A percentile compares a stretch with the other conserved stretches of the same genome.
Conservation (phyloP, 1,140 invertebrate species). For the Leguminivora glycinivorella region DNA sequence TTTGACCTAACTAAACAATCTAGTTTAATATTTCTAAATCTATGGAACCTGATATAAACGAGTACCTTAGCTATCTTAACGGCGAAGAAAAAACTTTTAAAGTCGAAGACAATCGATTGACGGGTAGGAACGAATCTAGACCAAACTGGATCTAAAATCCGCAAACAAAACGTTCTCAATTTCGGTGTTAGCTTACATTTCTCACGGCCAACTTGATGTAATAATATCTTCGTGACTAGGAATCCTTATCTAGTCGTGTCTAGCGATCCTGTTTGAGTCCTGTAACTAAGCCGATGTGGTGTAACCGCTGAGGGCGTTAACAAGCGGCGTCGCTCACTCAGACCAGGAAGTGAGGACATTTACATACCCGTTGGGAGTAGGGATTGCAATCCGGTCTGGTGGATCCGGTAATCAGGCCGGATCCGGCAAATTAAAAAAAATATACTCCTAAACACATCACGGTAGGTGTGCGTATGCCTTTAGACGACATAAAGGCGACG, state of each 20-base stretch:
- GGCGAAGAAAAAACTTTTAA: not conserved
- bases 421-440: too few relatives aligned
- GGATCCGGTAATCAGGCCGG: too few relatives aligned
- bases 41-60: not conserved
- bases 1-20: too few relatives aligned
- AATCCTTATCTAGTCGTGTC: slow-evolving; percentile 64
- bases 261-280: slow-evolving; percentile 44
- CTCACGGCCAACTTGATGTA: slow-evolving; percentile 30
- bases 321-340: slow-evolving; percentile 47
- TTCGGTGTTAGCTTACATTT: slow-evolving; percentile 16
- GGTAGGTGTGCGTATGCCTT: too few relatives aligned
- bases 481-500: too few relatives aligned
- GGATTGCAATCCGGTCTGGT: too few relatives aligned
- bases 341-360: slow-evolving; percentile 70
- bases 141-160: not conserved
- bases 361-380: slow-evolving; percentile 68
- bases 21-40: too few relatives aligned
- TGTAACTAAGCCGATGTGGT: slow-evolving; percentile 42
- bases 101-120: not conserved
- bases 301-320: slow-evolving; percentile 48
- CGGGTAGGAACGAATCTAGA: not conserved
- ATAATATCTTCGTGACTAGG: slow-evolving; percentile 66
- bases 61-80: not conserved
- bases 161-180: slow-evolving; percentile 9
- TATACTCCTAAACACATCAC: too few relatives aligned